Base-by-base conservation (phyloP, 2,113 vertebrate genomes). In the Ia io region DNA sequence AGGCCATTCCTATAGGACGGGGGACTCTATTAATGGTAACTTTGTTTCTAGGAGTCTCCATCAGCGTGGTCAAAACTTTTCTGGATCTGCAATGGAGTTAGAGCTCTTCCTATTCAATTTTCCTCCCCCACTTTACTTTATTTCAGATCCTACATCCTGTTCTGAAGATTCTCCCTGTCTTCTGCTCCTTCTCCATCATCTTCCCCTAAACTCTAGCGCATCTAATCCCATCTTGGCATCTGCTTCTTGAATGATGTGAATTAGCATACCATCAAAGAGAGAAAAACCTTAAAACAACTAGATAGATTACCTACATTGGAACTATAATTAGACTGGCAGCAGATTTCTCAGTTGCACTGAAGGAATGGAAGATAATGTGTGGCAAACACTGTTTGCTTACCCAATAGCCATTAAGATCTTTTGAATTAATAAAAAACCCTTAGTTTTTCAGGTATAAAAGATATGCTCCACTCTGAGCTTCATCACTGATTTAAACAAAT, bases 401-500 rank as follows among this genome's bases (percentile, higher is more conserved):
- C 16, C 12, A 49, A 44, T 20, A 88, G 37, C 23, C 78, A 73
- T 83, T 71, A 47, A 93, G 40, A 18, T 18, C 28, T 67, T 91
- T 87, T 87, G 12, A 32, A 91, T 16, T 65, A 32, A 9, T 59
- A 56, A 84, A 47, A 65, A 69, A 76, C 23, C 2, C 11, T 61
- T 59, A 79, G 32, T 63, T 80, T 23, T 78, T 78, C n/a, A 65
- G 13, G 78, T 65, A 28, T 80, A 42, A 93, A 85, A 80, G 47
- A 70, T 44, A 61, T 63, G 30, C 11, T 28, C 28, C 20, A 73
- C 73, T n/a, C 44, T 44, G 70, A 90, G 40, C 5, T 69, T 59
- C 67, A 90, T 40, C 32, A 86, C 44, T n/a, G 16, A n/a, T 56
- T 80, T 80, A 90, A 95, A 20, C 44, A 90, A 90, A 63, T 84